Percentiles rank a stretch among this genome's conserved stretches.
These are phyloP conservation scores for Gymnopithys bicolor DNA, from an alignment of 2,797 vertebrate genomes.

Conservation along the genomic window DNA sequence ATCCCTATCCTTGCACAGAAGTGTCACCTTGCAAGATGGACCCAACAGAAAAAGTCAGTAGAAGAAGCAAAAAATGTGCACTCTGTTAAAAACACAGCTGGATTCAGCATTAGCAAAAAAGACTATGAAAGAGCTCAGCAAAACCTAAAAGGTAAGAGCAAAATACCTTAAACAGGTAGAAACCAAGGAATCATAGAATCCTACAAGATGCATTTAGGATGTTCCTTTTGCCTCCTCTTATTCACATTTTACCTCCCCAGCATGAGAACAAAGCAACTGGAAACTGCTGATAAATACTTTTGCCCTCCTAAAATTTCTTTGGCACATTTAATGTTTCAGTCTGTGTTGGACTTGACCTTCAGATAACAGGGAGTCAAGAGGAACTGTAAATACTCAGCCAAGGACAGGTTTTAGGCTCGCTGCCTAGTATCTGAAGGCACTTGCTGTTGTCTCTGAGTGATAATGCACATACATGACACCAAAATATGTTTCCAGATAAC, in stretches of 20 bases:
- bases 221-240: neutral
- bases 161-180: neutral
- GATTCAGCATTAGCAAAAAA: neutral
- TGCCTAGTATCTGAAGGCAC: constrained; percentile 45
- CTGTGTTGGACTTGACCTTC: constrained; percentile 24
- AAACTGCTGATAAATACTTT: neutral
- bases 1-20: neutral
- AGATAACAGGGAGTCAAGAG: constrained; percentile 46
- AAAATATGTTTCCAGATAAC: constrained; percentile 43
- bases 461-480: constrained; percentile 18
- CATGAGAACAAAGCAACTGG: neutral
- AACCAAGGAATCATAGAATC: neutral
- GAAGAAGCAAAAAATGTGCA: neutral
- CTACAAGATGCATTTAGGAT: neutral
- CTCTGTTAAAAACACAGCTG: neutral
- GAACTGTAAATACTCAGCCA: constrained; percentile 38
- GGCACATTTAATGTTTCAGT: neutral
- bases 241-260: neutral
- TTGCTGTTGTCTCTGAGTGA: constrained; percentile 47
- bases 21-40: neutral
- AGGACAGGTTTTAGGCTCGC: constrained; percentile 47
- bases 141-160: neutral
- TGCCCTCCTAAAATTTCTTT: constrained; percentile 10
- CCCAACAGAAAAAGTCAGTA: neutral
- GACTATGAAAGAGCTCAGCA: neutral